phyloP scores from a whole-genome alignment of 2,888 invertebrate genomes.

The Ectropis crepuscularia region DNA sequence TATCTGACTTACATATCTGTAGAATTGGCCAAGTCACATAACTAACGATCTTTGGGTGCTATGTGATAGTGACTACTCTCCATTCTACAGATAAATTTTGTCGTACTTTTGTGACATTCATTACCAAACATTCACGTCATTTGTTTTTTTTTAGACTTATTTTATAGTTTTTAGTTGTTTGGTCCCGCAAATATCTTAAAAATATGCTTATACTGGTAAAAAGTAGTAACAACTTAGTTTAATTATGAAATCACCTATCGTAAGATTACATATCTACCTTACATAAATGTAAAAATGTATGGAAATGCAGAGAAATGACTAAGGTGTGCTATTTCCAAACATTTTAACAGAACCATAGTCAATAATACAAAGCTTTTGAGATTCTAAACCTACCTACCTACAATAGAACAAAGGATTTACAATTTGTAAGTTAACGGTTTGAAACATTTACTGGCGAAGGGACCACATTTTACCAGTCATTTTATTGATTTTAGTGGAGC shows the following conservation, averaged over 20 bases:
- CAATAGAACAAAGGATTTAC: not conserved
- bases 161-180: constrained; percentile 16
- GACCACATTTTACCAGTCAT: too few species aligned
- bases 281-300: constrained; percentile 10
- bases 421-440: not conserved
- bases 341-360: constrained; percentile 8
- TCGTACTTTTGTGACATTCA: not conserved
- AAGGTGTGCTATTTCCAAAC: constrained; percentile 17
- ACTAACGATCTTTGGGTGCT: too few species aligned
- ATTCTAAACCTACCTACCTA: constrained; percentile 12
- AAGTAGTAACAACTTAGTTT: constrained; percentile 11
- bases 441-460: not conserved
- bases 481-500: too few species aligned
- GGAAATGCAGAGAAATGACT: constrained; percentile 20
- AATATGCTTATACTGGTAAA: constrained; percentile 9
- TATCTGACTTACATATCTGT: too few species aligned
- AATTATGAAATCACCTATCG: not conserved
- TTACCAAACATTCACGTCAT: not conserved
- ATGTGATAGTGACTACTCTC: not conserved
- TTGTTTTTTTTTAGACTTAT: constrained; percentile 2
- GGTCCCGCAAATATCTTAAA: constrained; percentile 24
- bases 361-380: constrained; percentile 5
- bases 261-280: not conserved
- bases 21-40: too few species aligned
- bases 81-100: not conserved